Evolutionary conservation across 2,113 vertebrate genomes (phyloP).

Genomic region (Panthera leo): DNA sequence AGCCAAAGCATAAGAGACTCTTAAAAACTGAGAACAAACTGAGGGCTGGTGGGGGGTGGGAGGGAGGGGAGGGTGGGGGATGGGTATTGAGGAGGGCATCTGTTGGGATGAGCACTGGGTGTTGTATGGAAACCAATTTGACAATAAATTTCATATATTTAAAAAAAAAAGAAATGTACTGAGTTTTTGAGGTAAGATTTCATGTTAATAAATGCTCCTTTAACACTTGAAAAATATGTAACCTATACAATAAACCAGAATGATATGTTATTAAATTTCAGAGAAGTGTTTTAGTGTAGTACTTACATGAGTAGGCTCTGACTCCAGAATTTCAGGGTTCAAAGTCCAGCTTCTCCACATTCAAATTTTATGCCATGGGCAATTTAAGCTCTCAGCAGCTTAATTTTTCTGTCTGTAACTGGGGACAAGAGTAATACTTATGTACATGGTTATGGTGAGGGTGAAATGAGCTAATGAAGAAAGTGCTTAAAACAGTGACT

Average conservation of each 20-base stretch:
- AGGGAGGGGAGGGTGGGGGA: too few species aligned
- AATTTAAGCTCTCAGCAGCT: neutral
- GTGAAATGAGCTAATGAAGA: neutral
- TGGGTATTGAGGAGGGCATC: too few species aligned
- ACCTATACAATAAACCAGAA: neutral
- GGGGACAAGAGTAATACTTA: neutral
- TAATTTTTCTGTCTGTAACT: neutral
- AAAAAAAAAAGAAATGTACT: neutral
- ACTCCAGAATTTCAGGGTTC: neutral
- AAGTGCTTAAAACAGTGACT: neutral
- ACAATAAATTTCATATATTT: too few species aligned
- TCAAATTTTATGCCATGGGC: neutral
- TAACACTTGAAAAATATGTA: neutral
- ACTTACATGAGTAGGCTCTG: neutral
- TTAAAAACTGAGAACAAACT: too few species aligned
- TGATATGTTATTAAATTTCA: neutral
- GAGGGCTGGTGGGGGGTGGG: too few species aligned
- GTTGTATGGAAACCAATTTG: too few species aligned
- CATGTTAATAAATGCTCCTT: neutral
- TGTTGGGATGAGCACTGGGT: too few species aligned
- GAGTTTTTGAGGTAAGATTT: neutral
- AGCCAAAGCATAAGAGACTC: too few species aligned
- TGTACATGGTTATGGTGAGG: neutral
- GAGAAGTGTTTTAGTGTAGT: neutral
- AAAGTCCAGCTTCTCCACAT: neutral